A percentile compares a stretch with the other conserved stretches of the same genome.
phyloP scores from a whole-genome alignment of 2,113 vertebrate genomes.

The Aramus guarauna region DNA sequence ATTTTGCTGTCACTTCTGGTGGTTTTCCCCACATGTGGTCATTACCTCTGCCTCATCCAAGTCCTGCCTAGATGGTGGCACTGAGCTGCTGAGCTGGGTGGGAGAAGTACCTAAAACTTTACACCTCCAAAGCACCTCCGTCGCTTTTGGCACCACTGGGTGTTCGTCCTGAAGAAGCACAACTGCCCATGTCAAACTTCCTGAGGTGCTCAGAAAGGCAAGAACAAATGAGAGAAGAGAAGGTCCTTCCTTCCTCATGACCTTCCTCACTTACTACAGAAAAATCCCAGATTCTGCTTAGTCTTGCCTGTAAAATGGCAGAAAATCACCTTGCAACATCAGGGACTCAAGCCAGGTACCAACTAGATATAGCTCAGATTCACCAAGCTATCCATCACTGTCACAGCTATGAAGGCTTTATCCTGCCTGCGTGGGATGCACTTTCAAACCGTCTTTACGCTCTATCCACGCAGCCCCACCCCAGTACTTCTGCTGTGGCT shows the following conservation, averaged over 20 bases:
- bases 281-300: slow-evolving; percentile 2
- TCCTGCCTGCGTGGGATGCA: not conserved
- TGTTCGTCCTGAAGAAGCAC: not conserved
- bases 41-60: not conserved
- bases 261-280: not conserved
- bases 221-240: not conserved
- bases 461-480: not conserved
- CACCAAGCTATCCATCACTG: slow-evolving; percentile 41
- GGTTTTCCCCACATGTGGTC: not conserved
- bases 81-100: not conserved
- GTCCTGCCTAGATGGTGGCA: not conserved
- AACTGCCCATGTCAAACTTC: not conserved
- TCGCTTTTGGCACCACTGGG: not conserved
- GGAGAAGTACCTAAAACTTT: not conserved
- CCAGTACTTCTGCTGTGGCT: not conserved
- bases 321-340: slow-evolving; percentile 51
- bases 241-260: not conserved
- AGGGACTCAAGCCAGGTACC: slow-evolving; percentile 49
- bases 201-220: not conserved
- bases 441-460: not conserved
- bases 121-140: not conserved
- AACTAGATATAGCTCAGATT: slow-evolving; percentile 32
- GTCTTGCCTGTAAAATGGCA: slow-evolving; percentile 27
- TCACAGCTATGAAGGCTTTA: slow-evolving; percentile 12
- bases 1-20: slow-evolving; percentile 24